Evolutionary conservation across 2,113 vertebrate genomes (phyloP).

Genomic region (Garra rufa): DNA sequence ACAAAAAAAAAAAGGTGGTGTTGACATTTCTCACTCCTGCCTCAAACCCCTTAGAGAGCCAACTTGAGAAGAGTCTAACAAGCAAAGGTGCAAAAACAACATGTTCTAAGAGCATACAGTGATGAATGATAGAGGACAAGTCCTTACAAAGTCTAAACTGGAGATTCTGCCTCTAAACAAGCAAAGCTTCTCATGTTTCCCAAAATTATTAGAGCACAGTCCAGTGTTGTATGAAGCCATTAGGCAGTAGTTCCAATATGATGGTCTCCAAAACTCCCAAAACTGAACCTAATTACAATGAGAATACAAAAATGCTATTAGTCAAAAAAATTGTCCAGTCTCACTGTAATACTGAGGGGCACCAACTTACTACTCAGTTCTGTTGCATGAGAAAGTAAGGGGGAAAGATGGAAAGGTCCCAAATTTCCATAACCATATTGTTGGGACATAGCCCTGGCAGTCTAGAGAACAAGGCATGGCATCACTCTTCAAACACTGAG

Average conservation of each 20-base stretch:
- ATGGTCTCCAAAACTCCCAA: not conserved
- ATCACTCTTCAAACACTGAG: conserved; percentile 3
- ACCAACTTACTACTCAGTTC: not conserved
- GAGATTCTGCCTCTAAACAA: not conserved
- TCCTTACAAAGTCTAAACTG: not conserved
- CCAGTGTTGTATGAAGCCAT: not conserved
- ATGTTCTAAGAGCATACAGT: not conserved
- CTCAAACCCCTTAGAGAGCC: not conserved
- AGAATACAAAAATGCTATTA: not conserved
- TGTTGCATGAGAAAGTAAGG: not conserved
- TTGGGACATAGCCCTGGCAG: conserved; percentile 9
- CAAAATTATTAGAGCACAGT: not conserved
- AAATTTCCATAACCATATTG: conserved; percentile 21
- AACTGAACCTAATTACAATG: not conserved
- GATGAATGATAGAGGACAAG: conserved; percentile 8
- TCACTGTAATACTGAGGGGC: not conserved
- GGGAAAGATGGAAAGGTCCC: not conserved
- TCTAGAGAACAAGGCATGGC: conserved; percentile 34
- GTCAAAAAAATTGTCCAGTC: not conserved
- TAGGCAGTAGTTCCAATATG: not conserved
- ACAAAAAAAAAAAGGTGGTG: conserved; percentile 10
- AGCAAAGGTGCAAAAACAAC: conserved; percentile 37
- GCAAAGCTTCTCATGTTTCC: not conserved
- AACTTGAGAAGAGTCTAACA: conserved; percentile 23
- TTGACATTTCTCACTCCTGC: conserved; percentile 15